Conservation (phyloP, 2,113 vertebrate genomes). For the Phycodurus eques region DNA sequence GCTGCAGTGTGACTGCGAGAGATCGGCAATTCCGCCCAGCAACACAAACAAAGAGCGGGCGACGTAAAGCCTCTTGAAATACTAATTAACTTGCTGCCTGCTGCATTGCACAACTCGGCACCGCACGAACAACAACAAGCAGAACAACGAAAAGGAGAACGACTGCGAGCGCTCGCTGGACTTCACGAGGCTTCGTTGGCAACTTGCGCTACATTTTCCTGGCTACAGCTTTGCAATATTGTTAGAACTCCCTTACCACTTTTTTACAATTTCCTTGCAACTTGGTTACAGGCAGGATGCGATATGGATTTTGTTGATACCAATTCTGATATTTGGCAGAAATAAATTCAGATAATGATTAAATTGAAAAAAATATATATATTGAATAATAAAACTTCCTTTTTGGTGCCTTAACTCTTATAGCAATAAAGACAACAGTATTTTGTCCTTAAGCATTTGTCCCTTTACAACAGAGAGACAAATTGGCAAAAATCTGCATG, state of each 20-base stretch:
- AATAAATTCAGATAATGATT: no score
- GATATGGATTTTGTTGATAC: no score
- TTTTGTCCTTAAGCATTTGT: no score
- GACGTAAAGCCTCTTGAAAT: constrained; percentile 47
- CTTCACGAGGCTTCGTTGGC: not conserved
- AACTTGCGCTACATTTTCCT: not conserved
- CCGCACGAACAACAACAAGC: not conserved
- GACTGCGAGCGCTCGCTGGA: not conserved
- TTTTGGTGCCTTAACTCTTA: no score
- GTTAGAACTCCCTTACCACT: not conserved
- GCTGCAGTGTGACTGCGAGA: constrained; percentile 8
- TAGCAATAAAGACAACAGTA: no score
- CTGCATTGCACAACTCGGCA: constrained; percentile 58
- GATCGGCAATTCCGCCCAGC: constrained; percentile 1
- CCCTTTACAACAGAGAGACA: no score
- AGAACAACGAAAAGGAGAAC: not conserved
- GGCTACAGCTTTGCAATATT: not conserved
- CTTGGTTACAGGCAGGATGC: no score
- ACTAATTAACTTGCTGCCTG: constrained; percentile 56
- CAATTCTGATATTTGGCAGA: no score
- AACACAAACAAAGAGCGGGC: constrained; percentile 25
- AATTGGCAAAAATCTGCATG: no score
- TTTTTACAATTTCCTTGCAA: not conserved
- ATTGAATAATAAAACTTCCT: no score
- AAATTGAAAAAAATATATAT: no score